Base-by-base conservation (phyloP, 1,140 invertebrate species). In the Archegozetes longisetosus region DNA sequence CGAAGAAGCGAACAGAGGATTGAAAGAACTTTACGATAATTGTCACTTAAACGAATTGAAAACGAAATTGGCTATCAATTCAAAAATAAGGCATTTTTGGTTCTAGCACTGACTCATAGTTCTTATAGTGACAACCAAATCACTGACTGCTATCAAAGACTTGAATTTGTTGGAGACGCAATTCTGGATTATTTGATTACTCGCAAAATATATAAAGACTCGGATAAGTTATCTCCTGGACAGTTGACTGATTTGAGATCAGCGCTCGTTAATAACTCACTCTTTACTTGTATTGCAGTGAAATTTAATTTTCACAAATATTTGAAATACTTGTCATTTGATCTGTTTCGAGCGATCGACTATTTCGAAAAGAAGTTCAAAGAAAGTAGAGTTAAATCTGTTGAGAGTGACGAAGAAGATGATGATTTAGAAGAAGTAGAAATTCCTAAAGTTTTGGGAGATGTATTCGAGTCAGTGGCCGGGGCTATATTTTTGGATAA, bases 261-360 rank as follows among this genome's bases (percentile, higher is more conserved):
- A 17, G 87, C 93, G 0, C 73, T 98, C 0, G 93, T 97, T 0
- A 97, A 97, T 69, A 98, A 97, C 68, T 82, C 86, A 55, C 95
- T 89, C 0, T 91, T 97, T 70, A 90, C 88, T 0, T 84, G 85
- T 40, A 77, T 94, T 29, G 78, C 85, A 52, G 88, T 96, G n/a
- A 82, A 86, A 63, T 79, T 86, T 72, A 80, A 82, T 14, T 80
- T 79, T 61, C 75, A 82, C 62, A 76, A 78, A 56, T 66, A 62
- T 49, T 26, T 69, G 52, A 64, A 70, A 57, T 70, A 71, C 27
- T 66, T 74, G 22, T 77, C 73, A 22, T 71, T 74, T 1, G 66
- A 69, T n/a, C 64, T 79, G 40, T 48, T 54, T 26, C 17, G 46
- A 22, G 20, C 57, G 54, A 61, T 67, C 48, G 52, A 23, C 14